Evolutionary conservation across 2,797 vertebrate genomes (phyloP).

Genomic region (Babyrousa celebensis): DNA sequence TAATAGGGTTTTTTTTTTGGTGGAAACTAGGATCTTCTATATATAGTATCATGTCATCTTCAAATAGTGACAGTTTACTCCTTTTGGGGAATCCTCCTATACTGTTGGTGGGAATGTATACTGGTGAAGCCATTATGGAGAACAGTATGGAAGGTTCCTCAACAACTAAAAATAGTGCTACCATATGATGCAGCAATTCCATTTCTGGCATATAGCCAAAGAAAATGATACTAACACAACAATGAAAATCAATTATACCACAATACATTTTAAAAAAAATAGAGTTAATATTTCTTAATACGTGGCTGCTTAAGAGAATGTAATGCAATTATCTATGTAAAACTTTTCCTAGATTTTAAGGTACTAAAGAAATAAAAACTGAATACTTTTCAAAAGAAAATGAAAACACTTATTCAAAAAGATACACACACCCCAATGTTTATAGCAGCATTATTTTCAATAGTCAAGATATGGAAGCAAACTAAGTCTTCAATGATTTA

Average conservation of each 20-base stretch:
- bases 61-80: background rate
- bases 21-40: background rate
- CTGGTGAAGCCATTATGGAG: background rate
- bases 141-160: background rate
- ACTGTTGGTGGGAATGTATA: background rate
- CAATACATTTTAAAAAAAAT: background rate
- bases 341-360: background rate
- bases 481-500: background rate
- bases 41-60: background rate
- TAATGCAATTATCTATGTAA: background rate
- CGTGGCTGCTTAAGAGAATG: background rate
- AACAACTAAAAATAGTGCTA: background rate
- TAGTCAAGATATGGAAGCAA: background rate
- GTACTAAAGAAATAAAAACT: background rate
- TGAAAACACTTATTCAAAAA: background rate
- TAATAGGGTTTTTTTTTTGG: background rate
- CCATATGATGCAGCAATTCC: background rate
- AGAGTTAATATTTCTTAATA: slow-evolving; percentile 3
- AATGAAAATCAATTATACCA: no score
- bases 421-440: background rate
- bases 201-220: background rate
- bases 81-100: background rate
- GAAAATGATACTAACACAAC: no score
- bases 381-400: background rate
- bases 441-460: background rate